Evolutionary conservation across 2,797 vertebrate species (phyloP).

Genomic region (Taeniopygia guttata): DNA sequence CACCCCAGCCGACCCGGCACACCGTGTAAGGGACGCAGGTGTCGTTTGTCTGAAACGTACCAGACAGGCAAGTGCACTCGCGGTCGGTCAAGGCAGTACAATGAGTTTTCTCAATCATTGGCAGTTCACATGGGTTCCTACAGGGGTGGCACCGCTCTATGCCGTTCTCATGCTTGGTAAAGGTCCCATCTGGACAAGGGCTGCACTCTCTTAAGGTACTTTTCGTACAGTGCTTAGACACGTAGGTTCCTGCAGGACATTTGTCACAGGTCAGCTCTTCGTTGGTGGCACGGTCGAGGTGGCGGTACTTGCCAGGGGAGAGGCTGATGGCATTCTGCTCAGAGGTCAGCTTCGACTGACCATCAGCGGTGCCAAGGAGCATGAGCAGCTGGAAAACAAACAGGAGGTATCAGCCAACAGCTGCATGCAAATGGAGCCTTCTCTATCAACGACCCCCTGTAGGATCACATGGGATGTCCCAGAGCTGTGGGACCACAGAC

Average conservation of each 20-base stretch:
- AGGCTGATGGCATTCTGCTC: conserved; percentile 75
- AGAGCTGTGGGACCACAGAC: not conserved
- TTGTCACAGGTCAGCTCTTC: conserved; percentile 87
- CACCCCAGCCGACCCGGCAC: conserved; percentile 86
- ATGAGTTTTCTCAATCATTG: conserved; percentile 82
- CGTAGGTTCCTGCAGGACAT: conserved; percentile 92
- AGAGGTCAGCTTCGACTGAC: conserved; percentile 73
- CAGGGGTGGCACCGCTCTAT: conserved; percentile 89
- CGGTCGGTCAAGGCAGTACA: conserved; percentile 88
- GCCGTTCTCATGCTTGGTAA: conserved; percentile 90
- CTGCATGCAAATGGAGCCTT: fast-evolving
- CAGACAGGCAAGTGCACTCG: conserved; percentile 85
- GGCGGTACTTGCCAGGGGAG: conserved; percentile 83
- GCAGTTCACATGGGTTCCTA: conserved; percentile 78
- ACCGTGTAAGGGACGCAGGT: conserved; percentile 81
- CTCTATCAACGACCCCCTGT: fast-evolving
- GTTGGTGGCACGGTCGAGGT: conserved; percentile 82
- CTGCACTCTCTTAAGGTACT: conserved; percentile 86
- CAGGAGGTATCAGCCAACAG: not conserved
- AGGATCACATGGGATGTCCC: not conserved
- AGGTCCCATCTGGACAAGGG: conserved; percentile 84
- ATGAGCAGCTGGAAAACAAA: conserved; percentile 82
- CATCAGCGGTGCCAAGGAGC: conserved; percentile 75
- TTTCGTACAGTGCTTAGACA: conserved; percentile 87
- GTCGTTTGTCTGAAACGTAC: conserved; percentile 76